Evolutionary conservation across 2,113 vertebrate genomes (phyloP), one percentile per base, ranked within the genome.

Genomic region (Platichthys stellatus): DNA sequence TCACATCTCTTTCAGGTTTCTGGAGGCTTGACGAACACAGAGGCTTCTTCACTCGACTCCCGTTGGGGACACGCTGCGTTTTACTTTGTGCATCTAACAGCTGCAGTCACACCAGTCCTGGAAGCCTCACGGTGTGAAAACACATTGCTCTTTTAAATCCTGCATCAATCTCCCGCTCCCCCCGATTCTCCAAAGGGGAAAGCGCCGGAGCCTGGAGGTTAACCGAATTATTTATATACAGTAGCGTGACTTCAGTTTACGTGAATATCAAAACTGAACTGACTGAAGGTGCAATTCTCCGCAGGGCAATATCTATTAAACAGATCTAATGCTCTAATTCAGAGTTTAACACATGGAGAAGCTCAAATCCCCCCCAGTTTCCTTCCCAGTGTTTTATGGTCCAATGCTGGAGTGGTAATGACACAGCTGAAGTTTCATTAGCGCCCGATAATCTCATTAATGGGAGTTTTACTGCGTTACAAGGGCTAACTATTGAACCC

Each of bases 381-480:
- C 23, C 24, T 68, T 47, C 13, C 24, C 3, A 51, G 9, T 23
- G 35, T 57, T 67, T 40, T 53, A 49, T 65, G 67, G 31, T 63
- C 45, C 7, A 1, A 35, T 54, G 70, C 62, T 59, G 47, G 61
- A 71, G 13, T 63, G 71, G 58, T 80, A 86, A 82, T 78, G 49
- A 87, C 68, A 61, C 26, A 40, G 63, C 47, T 65, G 61, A 74
- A 65, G 67, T 64, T 75, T 72, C 74, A 73, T 84, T 76, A 76
- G 77, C 43, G 71, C 59, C 72, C 58, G 83, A 78, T 85, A 69
- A 82, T 87, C 69, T 63, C 68, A 58, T 81, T 88, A 86, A 84
- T 65, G 67, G 49, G 64, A 74, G 76, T 67, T 82, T 74, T 63
- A 64, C 67, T 64, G 51, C 11, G 23, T 77, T 76, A 79, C 23